Evolutionary conservation across 2,113 vertebrate species (phyloP).

Genomic region (Corythaeola cristata): DNA sequence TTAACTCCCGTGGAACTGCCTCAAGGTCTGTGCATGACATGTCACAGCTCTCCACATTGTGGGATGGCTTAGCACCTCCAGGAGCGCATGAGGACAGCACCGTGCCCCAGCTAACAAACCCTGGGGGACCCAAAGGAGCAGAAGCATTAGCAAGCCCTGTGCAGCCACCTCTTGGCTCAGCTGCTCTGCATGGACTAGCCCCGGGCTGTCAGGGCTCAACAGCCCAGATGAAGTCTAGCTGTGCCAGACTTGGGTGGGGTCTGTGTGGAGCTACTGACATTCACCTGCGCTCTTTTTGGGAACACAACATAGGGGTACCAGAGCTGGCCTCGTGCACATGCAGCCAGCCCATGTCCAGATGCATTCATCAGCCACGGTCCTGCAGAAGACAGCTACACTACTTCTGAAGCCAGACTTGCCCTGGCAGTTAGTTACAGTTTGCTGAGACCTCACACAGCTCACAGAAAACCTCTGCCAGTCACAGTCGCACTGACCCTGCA

Average conservation of each 20-base stretch:
- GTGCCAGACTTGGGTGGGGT: not conserved
- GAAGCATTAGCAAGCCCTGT: not conserved
- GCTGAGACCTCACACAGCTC: rapidly evolving
- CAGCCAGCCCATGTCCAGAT: not conserved
- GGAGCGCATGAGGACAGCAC: not conserved
- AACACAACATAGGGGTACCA: not conserved
- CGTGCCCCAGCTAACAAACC: not conserved
- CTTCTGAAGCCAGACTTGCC: not conserved
- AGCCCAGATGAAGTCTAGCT: not conserved
- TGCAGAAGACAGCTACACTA: not conserved
- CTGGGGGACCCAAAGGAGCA: too few relatives aligned
- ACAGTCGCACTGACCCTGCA: not conserved
- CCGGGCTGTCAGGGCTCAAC: not conserved
- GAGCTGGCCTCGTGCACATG: not conserved
- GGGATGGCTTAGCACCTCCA: not conserved
- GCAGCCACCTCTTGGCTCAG: not conserved
- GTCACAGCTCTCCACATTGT: not conserved
- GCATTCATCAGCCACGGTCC: not conserved
- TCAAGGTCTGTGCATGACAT: not conserved
- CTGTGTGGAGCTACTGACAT: not conserved
- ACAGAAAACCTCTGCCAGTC: not conserved
- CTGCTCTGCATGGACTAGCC: not conserved
- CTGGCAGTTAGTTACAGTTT: not conserved
- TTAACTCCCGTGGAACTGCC: not conserved
- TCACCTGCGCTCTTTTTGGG: not conserved